Evolutionary conservation across 2,797 vertebrate species (phyloP).

Genomic region (Manis javanica): DNA sequence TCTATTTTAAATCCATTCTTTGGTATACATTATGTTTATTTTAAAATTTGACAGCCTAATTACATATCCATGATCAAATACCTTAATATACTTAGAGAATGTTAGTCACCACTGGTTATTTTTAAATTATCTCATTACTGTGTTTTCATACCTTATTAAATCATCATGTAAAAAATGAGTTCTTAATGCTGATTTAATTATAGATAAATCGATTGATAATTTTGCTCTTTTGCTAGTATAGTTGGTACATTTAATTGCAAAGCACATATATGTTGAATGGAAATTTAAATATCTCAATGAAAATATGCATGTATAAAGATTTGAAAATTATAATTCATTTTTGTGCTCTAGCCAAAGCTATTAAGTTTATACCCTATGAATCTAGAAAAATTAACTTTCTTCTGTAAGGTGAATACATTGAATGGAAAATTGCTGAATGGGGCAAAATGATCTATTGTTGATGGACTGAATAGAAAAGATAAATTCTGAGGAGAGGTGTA

Average conservation of each 20-base stretch:
- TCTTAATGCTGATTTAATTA: slow-evolving; percentile 28
- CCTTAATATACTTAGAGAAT: slow-evolving; percentile 1
- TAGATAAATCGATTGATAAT: neutral
- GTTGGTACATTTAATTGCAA: slow-evolving; percentile 22
- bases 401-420: neutral
- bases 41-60: neutral
- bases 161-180: slow-evolving; percentile 43
- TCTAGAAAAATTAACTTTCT: neutral
- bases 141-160: slow-evolving; percentile 55
- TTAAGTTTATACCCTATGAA: neutral
- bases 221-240: neutral
- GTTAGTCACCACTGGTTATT: neutral
- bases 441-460: neutral
- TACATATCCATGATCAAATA: slow-evolving; percentile 6
- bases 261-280: neutral
- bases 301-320: neutral
- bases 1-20: neutral
- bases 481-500: neutral
- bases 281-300: slow-evolving; percentile 43
- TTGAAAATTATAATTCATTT: slow-evolving; percentile 9
- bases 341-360: neutral
- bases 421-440: neutral
- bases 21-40: slow-evolving; percentile 13
- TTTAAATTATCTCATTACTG: slow-evolving; percentile 54
- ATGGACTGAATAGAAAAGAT: slow-evolving; percentile 20